These are phyloP conservation scores for Aegypius monachus DNA, from an alignment of 2,113 vertebrate genomes.

Conservation along the genomic window DNA sequence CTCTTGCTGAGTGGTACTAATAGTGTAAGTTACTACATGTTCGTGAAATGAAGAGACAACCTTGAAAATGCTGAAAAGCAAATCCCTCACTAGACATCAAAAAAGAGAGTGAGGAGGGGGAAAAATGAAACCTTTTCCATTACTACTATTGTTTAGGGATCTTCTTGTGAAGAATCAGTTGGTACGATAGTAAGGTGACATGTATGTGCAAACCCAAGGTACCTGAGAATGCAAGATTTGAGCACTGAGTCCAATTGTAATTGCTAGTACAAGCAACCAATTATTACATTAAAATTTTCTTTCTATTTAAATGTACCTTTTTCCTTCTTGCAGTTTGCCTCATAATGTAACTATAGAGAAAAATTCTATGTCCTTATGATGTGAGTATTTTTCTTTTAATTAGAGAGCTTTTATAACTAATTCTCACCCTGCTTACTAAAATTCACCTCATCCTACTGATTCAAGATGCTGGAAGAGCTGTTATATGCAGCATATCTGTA, in stretches of 20 bases:
- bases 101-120: background rate
- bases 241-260: background rate
- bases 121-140: background rate
- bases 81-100: background rate
- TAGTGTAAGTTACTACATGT: background rate
- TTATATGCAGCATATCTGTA: background rate
- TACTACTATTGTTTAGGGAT: background rate
- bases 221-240: background rate
- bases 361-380: background rate
- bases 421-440: background rate
- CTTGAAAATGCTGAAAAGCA: background rate
- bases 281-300: background rate
- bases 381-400: background rate
- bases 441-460: background rate
- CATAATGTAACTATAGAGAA: background rate
- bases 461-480: background rate
- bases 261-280: background rate
- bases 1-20: background rate
- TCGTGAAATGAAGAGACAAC: background rate
- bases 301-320: background rate
- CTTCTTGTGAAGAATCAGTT: background rate
- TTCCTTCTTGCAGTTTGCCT: background rate
- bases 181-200: background rate
- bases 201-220: rapidly evolving
- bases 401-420: background rate